Base-by-base conservation (phyloP, 2,113 vertebrate genomes). In the Ornithorhynchus anatinus region DNA sequence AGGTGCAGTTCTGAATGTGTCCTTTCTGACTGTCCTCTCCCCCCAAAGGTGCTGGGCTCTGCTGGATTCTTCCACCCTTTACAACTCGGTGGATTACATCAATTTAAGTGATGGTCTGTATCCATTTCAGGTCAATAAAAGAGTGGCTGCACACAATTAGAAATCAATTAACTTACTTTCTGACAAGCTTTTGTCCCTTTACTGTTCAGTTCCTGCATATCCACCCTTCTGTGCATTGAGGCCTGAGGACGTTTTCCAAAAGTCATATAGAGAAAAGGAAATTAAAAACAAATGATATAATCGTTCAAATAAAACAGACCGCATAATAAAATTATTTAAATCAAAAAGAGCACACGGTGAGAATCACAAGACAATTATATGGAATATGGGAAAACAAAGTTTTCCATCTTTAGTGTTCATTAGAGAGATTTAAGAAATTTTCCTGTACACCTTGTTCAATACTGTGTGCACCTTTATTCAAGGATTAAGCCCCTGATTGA, bases 231-330 rank as follows among this genome's bases (percentile, higher is more conserved):
- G 17, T 33, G 71, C 56, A 48, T 86, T 57, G 19, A 52, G 69
- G 59, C 37, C 75, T 50, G 27, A 69, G 72, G 63, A 73, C 44
- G 57, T 69, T 67, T 86, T 62, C 79, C 40, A 70, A 72, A 67
- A 59, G 38, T 25, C 15, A 9, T 33, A 27, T 62, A 58, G 47
- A 70, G 61, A 43, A 39, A 59, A 81, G 64, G 12, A 79, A 71
- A 61, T 69, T 56, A 56, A 54, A 78, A 56, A 45, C 38, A 73
- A 64, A 59, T 78, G 35, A 76, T 0, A 17, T 72, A 77, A 73
- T 72, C 60, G 13, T 72, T 16, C 57, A n/a, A 36, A 17, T 15
- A 16, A 77, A 72, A 51, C 40, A 56, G 45, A 20, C 59, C 44
- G 10, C 69, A 15, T 0, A 36, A 29, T 44, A 73, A 69, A 19